phyloP scores from a whole-genome alignment of 2,888 invertebrate genomes.

The Leptura quadrifasciata region DNA sequence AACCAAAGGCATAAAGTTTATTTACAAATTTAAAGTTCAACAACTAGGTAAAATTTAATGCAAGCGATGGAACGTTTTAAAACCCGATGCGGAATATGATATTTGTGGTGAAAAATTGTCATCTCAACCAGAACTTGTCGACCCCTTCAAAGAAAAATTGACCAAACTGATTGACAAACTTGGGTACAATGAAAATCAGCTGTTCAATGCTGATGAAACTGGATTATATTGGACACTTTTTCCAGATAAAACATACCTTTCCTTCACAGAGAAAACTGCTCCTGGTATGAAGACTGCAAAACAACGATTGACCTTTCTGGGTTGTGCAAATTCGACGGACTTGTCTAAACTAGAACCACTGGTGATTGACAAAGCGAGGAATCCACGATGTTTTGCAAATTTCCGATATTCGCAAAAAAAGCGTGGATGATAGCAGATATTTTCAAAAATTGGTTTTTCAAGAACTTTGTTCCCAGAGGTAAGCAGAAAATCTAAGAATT shows the following conservation, averaged over 20 bases:
- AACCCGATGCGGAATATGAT: background rate
- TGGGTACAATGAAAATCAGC: slow-evolving; percentile 40
- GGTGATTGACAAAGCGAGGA: slow-evolving; percentile 49
- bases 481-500: background rate
- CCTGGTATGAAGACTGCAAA: too few species aligned
- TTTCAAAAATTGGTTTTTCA: slow-evolving; percentile 45
- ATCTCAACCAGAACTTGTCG: background rate
- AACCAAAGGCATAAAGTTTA: slow-evolving; percentile 22
- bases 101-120: slow-evolving; percentile 4
- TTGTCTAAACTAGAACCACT: slow-evolving; percentile 49
- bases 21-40: background rate
- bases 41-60: background rate
- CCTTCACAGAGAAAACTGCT: too few species aligned
- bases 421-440: slow-evolving; percentile 47
- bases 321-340: slow-evolving; percentile 47
- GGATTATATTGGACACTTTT: slow-evolving; percentile 53
- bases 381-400: slow-evolving; percentile 46
- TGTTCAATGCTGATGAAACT: slow-evolving; percentile 55
- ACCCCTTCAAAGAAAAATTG: too few species aligned
- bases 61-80: slow-evolving; percentile 5
- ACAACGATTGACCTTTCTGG: slow-evolving; percentile 51
- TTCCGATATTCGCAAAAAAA: slow-evolving; percentile 41
- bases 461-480: slow-evolving; percentile 12
- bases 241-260: slow-evolving; percentile 51
- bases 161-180: background rate